Evolutionary conservation across 2,888 invertebrate species (phyloP), one percentile per base, ranked within the genome.

Genomic region (Cerastis leucographa): DNA sequence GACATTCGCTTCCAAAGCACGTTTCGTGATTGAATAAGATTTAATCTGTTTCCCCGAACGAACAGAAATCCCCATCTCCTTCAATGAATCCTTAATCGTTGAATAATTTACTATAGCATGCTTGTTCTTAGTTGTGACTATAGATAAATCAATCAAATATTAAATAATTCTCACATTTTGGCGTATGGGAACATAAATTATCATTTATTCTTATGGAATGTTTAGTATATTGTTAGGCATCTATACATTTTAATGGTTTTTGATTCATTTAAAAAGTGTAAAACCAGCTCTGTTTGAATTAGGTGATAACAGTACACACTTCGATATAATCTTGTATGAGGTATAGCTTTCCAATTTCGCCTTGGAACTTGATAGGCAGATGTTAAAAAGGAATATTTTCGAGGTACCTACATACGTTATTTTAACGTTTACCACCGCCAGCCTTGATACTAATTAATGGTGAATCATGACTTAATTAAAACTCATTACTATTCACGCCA

Each of bases 1-100:
- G 91, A 92, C 94, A 94, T 95, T 95, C 91, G 93, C 93, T 94
- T 92, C 89, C 93, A 89, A 92, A 92, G 95, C 96, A 96, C 96
- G 96, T 96, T 93, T 91, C 89, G 83, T 89, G 92, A 91, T 93
- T 94, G 94, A 94, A 94, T 94, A 89, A 93, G 94, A 94, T 95
- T 95, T 94, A 96, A 96, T 96, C 95, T 94, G 93, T 94, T 93
- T 91, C 92, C 90, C 92, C 91, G 92, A 93, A 91, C 90, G 86
- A 91, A 92, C 92, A 92, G 90, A 91, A 93, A 91, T 92, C 91
- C 91, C 88, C 85, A 88, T 87, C 91, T 91, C 87, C 79, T 87
- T 91, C 90, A 90, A 90, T 90, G 91, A 91, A 92, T 92, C 91
- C 90, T 91, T 94, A 94, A 95, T 94, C 93, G 93, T 92, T 94